phyloP scores from a whole-genome alignment of 2,888 invertebrate species.

The Alcis repandata region DNA sequence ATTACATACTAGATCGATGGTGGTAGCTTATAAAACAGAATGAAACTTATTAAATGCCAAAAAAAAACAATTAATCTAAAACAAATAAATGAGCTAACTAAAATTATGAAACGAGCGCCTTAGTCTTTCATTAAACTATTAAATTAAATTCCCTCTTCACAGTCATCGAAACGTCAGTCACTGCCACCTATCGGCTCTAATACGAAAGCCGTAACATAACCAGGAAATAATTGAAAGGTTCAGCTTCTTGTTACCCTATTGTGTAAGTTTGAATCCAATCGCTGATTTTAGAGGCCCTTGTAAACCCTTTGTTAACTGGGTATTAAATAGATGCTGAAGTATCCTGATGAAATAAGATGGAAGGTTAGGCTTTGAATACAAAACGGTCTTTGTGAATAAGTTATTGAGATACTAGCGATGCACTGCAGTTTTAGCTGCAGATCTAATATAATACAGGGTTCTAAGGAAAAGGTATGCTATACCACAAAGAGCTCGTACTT shows the following conservation, averaged over 20 bases:
- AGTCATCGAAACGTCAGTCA: background rate
- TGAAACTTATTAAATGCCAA: too few species aligned
- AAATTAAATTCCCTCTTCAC: background rate
- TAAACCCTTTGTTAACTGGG: conserved; percentile 28
- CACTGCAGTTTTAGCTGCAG: too few species aligned
- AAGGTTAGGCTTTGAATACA: background rate
- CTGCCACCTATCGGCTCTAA: conserved; percentile 16
- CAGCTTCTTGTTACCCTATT: conserved; percentile 37
- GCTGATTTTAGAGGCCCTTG: conserved; percentile 45
- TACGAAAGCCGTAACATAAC: conserved; percentile 34
- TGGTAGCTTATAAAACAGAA: too few species aligned
- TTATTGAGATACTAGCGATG: too few species aligned
- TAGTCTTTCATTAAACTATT: too few species aligned
- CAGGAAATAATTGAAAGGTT: conserved; percentile 43
- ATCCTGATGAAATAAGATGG: background rate
- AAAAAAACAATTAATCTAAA: too few species aligned
- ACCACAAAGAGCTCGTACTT: too few species aligned
- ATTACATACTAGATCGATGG: too few species aligned
- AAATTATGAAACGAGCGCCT: too few species aligned
- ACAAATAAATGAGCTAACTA: too few species aligned
- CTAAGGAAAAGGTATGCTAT: too few species aligned
- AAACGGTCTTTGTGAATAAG: background rate
- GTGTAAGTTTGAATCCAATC: conserved; percentile 51
- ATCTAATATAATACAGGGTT: too few species aligned
- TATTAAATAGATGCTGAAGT: conserved; percentile 1